Conservation (phyloP, 2,113 vertebrate genomes). For the Malurus elegans region DNA sequence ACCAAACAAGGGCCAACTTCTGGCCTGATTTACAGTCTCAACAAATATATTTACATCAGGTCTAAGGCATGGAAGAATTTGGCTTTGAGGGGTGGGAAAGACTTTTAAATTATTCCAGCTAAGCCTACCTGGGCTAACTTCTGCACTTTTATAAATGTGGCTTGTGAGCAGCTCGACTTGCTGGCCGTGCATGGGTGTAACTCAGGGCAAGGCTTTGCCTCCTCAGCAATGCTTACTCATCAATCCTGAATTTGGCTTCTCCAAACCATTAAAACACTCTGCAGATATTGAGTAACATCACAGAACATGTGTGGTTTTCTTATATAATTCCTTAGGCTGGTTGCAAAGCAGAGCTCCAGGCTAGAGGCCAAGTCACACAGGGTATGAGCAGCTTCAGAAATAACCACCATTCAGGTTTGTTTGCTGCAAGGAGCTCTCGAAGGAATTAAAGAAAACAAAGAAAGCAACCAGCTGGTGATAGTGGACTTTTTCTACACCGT, state of each 20-base stretch:
- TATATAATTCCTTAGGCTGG: slow-evolving; percentile 5
- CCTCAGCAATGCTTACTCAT: slow-evolving; percentile 12
- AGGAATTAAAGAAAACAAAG: slow-evolving; percentile 22
- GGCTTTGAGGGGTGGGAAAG: slow-evolving; percentile 33
- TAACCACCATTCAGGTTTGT: slow-evolving; percentile 57
- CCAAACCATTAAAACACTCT: neutral
- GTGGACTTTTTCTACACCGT: neutral
- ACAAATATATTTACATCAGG: slow-evolving; percentile 7
- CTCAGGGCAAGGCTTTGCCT: slow-evolving; percentile 5
- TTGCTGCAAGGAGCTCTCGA: neutral
- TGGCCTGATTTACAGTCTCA: slow-evolving; percentile 50
- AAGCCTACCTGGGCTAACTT: neutral
- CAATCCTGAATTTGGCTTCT: slow-evolving; percentile 9
- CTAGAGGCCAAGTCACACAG: slow-evolving; percentile 22
- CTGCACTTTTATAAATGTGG: neutral
- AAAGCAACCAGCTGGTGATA: neutral
- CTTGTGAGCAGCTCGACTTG: neutral
- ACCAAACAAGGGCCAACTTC: slow-evolving; percentile 41
- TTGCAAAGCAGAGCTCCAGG: slow-evolving; percentile 19
- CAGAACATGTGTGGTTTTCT: neutral
- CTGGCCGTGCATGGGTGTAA: slow-evolving; percentile 13
- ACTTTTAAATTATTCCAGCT: neutral
- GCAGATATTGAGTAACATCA: neutral
- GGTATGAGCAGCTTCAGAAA: slow-evolving; percentile 47
- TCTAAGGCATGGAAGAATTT: slow-evolving; percentile 35